Conservation (phyloP, 2,888 invertebrate species). For the Ormyrus thymus region DNA sequence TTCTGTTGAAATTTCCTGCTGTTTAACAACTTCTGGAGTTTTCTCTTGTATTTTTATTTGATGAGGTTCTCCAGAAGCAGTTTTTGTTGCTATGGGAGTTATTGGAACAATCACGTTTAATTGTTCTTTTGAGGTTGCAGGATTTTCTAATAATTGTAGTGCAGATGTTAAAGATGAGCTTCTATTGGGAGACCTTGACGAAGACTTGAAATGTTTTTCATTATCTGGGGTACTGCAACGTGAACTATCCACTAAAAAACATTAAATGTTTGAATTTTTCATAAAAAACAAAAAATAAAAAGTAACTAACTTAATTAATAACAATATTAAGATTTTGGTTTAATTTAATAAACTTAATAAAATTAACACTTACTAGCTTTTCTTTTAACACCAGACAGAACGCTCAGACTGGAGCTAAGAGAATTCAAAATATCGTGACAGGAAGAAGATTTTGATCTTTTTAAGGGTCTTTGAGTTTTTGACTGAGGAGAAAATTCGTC, state of each 20-base stretch:
- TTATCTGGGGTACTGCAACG: slow-evolving; percentile 68
- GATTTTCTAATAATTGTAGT: slow-evolving; percentile 14
- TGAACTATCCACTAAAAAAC: slow-evolving; percentile 65
- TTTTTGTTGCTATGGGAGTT: no score
- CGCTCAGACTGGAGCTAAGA: slow-evolving; percentile 69
- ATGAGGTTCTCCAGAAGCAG: slow-evolving; percentile 28
- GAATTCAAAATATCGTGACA: slow-evolving; percentile 72
- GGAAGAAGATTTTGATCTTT: slow-evolving; percentile 70
- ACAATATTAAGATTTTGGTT: no score
- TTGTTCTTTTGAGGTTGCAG: slow-evolving; percentile 40
- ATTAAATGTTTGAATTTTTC: slow-evolving; percentile 10
- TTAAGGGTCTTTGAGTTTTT: slow-evolving; percentile 65
- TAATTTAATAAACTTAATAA: no score
- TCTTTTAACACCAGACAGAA: slow-evolving; percentile 69
- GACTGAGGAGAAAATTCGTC: slow-evolving; percentile 63
- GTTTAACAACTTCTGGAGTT: slow-evolving; percentile 1
- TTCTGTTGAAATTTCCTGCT: slow-evolving; percentile 5
- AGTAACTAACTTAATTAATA: not conserved
- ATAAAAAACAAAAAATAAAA: not conserved
- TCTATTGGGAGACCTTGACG: slow-evolving; percentile 53
- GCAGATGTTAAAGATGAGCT: slow-evolving; percentile 12
- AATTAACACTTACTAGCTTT: slow-evolving; percentile 67
- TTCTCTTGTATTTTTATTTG: slow-evolving; percentile 20
- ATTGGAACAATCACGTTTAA: slow-evolving; percentile 45
- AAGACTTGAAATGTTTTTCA: slow-evolving; percentile 71